Base-by-base conservation (phyloP, 2,888 invertebrate species). In the Ochropacha duplaris region DNA sequence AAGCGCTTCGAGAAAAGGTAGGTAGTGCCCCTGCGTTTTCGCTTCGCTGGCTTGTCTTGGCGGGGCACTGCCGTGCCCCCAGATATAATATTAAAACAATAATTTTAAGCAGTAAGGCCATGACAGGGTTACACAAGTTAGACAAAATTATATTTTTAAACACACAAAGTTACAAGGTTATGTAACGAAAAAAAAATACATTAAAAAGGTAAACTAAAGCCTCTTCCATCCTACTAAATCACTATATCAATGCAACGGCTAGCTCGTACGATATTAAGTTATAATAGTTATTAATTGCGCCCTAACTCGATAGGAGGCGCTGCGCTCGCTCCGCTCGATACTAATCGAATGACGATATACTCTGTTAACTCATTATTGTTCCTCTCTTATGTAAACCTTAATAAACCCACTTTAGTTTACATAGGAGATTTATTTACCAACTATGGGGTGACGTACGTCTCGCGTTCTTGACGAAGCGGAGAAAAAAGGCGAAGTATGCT, bases 261-360 rank as follows among this genome's bases (percentile, higher is more conserved):
- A 63, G 63, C 64, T 58, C 62, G 65, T 59, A 61, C 61, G 64
- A 56, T 58, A 67, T 75, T 74, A 71, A 76, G 74, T 76, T 76
- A 76, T 76, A 74, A 76, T 76, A 75, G 76, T 74, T 74, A 68
- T 70, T 75, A 75, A 77, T 75, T 72, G 66, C 68, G 62, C 57
- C 58, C 66, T 75, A 75, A 73, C 72, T 65, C 65, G 68, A 69
- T 69, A 62, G 65, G 52, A 19, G 52, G 52, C 52, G 52, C 19
- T 64, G 44, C 68, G 65, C 69, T 65, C 61, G 60, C 56, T 57
- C 56, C 63, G 58, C 54, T 54, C 66, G 55, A 52, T 52, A 52
- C 66, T 72, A 73, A 76, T 70, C 65, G 65, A 69, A 69, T 68
- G 55, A 58, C 50, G 51, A 59, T 58, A 56, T 58, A 60, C 62